Base-by-base conservation (phyloP, 1,140 invertebrate species). In the Cardiocondyla obscurior region DNA sequence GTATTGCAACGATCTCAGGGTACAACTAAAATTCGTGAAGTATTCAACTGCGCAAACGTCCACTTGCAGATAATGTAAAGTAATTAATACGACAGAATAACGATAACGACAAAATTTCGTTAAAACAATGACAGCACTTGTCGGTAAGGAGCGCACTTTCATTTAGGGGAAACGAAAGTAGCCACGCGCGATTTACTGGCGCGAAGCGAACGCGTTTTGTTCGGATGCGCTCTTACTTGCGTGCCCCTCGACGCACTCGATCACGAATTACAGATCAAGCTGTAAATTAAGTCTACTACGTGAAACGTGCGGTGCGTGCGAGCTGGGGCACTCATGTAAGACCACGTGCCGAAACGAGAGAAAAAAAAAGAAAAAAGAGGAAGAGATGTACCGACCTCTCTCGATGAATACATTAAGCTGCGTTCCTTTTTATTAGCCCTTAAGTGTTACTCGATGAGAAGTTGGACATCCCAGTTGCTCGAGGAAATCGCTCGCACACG, bases 141-240 rank as follows among this genome's bases (percentile, higher is more conserved):
- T 25, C 42, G 42, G 25, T 19, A 42, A 42, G 57, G 42, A 16
- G 22, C 39, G 39, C 16, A 10, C 10, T n/a, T 42, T 12, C 36
- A 28, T 67, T 22, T 19, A 28, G 58, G 39, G 10, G 39, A 73
- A 39, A 36, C 19, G 44, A 49, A 51, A 74, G 58, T 12, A 36
- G 62, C 60, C 33, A 4, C 25, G 51, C 42, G 64, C 14, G 14
- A 84, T 42, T 42, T 14, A 88, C 87, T 90, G 88, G 87, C 87
- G 90, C 89, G 90, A 92, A 83, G 89, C 91, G 90, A 86, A 87
- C 91, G 90, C 79, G 67, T 55, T n/a, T 82, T 82, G 74, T 92
- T 94, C 92, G 92, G 91, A 91, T 93, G 92, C 92, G 92, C 91
- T 93, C 93, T 94, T 94, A 93, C 91, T 90, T 93, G 93, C 86